These are phyloP conservation scores for Ctenopoma kingsleyae DNA, from an alignment of 2,797 vertebrate genomes.

Conservation along the genomic window DNA sequence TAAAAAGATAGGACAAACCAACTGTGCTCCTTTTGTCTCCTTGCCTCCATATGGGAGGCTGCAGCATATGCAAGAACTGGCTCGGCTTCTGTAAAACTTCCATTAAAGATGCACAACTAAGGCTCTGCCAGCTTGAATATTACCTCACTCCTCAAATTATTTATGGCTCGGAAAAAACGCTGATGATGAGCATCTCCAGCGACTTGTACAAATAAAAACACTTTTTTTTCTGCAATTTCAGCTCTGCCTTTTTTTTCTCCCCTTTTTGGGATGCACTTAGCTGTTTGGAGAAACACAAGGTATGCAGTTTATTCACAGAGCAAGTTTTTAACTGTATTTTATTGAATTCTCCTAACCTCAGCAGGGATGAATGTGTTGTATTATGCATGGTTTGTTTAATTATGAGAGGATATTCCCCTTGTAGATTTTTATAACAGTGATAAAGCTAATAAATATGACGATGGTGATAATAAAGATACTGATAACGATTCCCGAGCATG, in stretches of 20 bases:
- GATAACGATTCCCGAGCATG: neutral
- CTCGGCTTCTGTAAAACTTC: slow-evolving; percentile 88
- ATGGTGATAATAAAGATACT: neutral
- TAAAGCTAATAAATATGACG: slow-evolving; percentile 17
- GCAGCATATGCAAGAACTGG: slow-evolving; percentile 88
- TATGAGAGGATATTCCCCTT: slow-evolving; percentile 19
- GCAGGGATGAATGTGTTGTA: slow-evolving; percentile 30
- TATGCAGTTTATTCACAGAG: slow-evolving; percentile 60
- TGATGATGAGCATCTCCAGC: slow-evolving; percentile 83
- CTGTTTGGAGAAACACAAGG: slow-evolving; percentile 59
- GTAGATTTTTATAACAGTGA: slow-evolving; percentile 22
- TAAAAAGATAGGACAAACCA: slow-evolving; percentile 85
- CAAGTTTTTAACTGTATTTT: slow-evolving; percentile 34
- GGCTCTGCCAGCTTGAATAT: slow-evolving; percentile 90
- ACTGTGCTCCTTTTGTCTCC: slow-evolving; percentile 85
- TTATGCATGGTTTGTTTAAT: slow-evolving; percentile 30
- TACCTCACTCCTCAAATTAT: slow-evolving; percentile 90
- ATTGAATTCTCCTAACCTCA: slow-evolving; percentile 53
- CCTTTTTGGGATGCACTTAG: slow-evolving; percentile 32
- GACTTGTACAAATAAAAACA: slow-evolving; percentile 83
- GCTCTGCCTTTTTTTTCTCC: slow-evolving; percentile 45
- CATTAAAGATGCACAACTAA: slow-evolving; percentile 92
- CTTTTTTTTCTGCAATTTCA: slow-evolving; percentile 77
- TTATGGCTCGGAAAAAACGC: slow-evolving; percentile 86
- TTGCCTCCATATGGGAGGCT: slow-evolving; percentile 84